A percentile compares a stretch with the other conserved stretches of the same genome.
Conservation (phyloP, 2,113 vertebrate species). For the Tachysurus fulvidraco region DNA sequence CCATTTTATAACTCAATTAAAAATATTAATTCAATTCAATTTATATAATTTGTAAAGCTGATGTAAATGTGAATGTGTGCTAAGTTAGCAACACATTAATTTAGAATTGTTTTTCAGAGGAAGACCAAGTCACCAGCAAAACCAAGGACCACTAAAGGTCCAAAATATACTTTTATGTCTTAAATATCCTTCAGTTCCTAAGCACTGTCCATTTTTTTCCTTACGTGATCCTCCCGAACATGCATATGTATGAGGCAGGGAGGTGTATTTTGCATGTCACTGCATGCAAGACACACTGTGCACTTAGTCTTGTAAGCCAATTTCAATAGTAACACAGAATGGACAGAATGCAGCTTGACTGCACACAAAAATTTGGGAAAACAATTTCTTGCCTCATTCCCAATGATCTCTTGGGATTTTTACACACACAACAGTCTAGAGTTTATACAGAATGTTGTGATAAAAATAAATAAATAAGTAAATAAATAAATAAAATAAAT, state of each 20-base stretch:
- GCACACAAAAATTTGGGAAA: background rate
- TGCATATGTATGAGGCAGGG: background rate
- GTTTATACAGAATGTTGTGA: background rate
- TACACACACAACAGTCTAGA: background rate
- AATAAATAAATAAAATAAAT: too few species aligned
- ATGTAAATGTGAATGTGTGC: background rate
- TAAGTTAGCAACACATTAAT: background rate
- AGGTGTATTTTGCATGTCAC: background rate
- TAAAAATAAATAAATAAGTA: too few species aligned
- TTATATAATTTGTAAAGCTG: too few species aligned
- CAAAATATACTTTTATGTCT: background rate
- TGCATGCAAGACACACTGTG: background rate
- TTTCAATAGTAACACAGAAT: background rate
- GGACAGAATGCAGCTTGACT: background rate
- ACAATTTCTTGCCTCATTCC: background rate
- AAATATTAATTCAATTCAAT: too few species aligned
- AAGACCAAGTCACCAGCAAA: background rate
- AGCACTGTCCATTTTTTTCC: background rate
- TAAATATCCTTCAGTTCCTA: background rate
- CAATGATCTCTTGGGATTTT: background rate
- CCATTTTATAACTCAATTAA: too few species aligned
- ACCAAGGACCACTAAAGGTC: background rate
- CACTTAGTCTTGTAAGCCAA: background rate
- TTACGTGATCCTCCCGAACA: background rate
- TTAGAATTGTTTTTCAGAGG: background rate